Conservation (phyloP, 30 jellyfish, hydroid and myxozoan species). For the Sanderia malayensis region DNA sequence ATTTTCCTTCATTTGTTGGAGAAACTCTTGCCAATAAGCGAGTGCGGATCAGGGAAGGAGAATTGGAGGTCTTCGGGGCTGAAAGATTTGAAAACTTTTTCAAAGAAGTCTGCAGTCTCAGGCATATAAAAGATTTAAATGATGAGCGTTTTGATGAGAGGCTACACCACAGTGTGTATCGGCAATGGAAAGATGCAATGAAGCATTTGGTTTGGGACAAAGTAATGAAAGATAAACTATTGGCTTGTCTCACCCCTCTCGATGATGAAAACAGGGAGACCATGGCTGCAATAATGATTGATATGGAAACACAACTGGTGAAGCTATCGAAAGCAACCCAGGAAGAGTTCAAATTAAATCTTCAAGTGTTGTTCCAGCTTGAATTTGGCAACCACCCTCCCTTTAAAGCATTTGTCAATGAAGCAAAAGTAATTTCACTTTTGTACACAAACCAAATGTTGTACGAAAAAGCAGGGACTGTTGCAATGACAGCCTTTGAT, state of each 20-base stretch:
- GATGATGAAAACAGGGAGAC: neutral
- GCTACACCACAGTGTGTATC: neutral
- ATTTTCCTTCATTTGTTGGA: neutral
- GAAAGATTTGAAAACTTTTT: neutral
- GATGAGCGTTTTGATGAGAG: constrained; percentile 1
- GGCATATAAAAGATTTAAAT: neutral
- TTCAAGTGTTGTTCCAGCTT: neutral
- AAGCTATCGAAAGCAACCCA: neutral
- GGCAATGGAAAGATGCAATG: neutral
- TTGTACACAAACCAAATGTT: neutral
- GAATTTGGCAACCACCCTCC: neutral
- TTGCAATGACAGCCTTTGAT: neutral
- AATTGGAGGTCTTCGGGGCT: neutral
- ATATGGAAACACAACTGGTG: neutral
- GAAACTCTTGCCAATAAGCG: neutral
- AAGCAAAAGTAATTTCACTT: neutral
- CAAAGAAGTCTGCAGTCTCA: neutral
- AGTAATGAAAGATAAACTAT: neutral
- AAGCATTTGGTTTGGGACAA: neutral
- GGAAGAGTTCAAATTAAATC: neutral
- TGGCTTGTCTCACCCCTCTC: neutral
- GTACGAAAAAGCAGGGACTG: neutral
- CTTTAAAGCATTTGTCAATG: neutral
- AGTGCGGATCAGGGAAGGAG: neutral
- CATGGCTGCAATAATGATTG: neutral